A percentile compares a stretch with the other conserved stretches of the same genome.
Evolutionary conservation across 2,888 invertebrate species (phyloP).

Genomic region (Drosophila demipolita): DNA sequence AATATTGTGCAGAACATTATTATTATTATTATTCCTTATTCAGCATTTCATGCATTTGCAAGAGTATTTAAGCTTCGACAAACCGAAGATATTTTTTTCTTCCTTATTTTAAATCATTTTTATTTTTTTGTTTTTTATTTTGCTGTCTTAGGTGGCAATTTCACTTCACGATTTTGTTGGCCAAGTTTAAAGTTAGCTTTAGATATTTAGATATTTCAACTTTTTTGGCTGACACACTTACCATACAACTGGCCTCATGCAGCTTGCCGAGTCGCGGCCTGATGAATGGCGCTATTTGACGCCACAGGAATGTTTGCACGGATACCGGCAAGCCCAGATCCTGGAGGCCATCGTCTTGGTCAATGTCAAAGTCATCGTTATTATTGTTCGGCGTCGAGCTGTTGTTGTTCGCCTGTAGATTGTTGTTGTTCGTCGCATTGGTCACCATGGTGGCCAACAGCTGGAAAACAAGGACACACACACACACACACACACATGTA

Average conservation of each 20-base stretch:
- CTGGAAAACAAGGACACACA: slow-evolving; percentile 42
- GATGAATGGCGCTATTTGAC: slow-evolving; percentile 98
- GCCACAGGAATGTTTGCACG: slow-evolving; percentile 98
- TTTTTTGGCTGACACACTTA: slow-evolving; percentile 86
- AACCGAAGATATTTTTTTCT: slow-evolving; percentile 7
- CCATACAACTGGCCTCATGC: slow-evolving; percentile 98
- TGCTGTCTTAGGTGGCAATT: slow-evolving; percentile 30
- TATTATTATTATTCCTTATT: background rate
- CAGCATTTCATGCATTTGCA: background rate
- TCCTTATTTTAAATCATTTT: slow-evolving; percentile 18
- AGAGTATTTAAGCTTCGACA: slow-evolving; percentile 17
- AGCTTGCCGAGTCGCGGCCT: slow-evolving; percentile 97
- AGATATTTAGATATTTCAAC: background rate
- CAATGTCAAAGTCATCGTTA: slow-evolving; percentile 83
- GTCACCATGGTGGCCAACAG: slow-evolving; percentile 77
- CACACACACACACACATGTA: slow-evolving; percentile 20
- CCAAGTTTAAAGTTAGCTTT: background rate
- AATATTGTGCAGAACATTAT: background rate
- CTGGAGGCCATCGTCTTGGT: slow-evolving; percentile 88
- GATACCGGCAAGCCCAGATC: slow-evolving; percentile 96
- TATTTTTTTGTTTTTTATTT: background rate
- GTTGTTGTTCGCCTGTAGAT: slow-evolving; percentile 73
- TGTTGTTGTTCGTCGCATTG: slow-evolving; percentile 74
- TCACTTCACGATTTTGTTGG: slow-evolving; percentile 1
- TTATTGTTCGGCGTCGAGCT: slow-evolving; percentile 78